Conservation (phyloP, 2,888 invertebrate species). For the Strigamia transsilvanica region DNA sequence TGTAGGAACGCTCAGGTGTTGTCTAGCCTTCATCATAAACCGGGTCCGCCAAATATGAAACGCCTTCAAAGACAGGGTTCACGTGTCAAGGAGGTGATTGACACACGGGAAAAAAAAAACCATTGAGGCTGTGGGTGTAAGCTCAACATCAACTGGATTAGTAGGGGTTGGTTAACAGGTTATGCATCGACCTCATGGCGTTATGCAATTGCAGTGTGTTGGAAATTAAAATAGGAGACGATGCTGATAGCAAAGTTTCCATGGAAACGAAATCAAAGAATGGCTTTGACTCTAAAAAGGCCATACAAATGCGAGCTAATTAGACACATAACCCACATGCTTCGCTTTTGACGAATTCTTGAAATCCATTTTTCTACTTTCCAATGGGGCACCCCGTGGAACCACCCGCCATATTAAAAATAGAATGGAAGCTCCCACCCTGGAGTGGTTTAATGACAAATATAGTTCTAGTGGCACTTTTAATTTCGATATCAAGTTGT, state of each 20-base stretch:
- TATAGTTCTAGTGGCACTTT: not conserved
- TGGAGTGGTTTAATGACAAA: not conserved
- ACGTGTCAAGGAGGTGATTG: constrained; percentile 21
- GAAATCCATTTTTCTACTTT: not conserved
- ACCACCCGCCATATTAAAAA: not conserved
- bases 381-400: not conserved
- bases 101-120: not conserved
- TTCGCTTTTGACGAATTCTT: not conserved
- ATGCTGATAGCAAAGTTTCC: not conserved
- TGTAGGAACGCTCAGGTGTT: constrained; percentile 30
- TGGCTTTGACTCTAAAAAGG: not conserved
- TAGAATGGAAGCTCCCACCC: not conserved
- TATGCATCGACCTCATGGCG: not conserved
- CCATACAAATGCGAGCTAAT: not conserved
- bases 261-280: not conserved
- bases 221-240: too few species aligned
- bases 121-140: constrained; percentile 5
- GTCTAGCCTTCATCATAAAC: constrained; percentile 30
- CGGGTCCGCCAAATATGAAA: constrained; percentile 30
- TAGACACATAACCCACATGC: not conserved
- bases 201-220: not conserved
- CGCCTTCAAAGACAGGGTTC: constrained; percentile 30
- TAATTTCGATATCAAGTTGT: not conserved
- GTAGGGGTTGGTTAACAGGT: constrained; percentile 21
- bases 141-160: constrained; percentile 20